phyloP scores from a whole-genome alignment of 2,888 invertebrate genomes.

The Strigamia crassipes region DNA sequence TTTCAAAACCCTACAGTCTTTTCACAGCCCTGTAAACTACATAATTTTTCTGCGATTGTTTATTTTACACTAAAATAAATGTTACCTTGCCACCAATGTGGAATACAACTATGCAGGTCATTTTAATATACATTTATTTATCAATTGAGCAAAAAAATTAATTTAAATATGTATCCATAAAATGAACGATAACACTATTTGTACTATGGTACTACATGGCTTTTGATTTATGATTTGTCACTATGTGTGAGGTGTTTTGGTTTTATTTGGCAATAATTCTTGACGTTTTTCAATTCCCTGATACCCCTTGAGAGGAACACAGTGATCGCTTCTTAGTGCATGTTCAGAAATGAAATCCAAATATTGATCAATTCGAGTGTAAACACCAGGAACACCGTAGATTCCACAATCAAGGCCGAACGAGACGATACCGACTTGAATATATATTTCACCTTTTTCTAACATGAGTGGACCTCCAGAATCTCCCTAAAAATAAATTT shows the following conservation, averaged over 20 bases:
- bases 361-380: constrained; percentile 44
- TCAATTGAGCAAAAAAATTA: not conserved
- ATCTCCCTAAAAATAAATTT: constrained; percentile 36
- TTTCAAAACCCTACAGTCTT: too few relatives aligned
- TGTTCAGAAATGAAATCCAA: constrained; percentile 44
- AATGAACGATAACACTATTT: too few relatives aligned
- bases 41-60: too few relatives aligned
- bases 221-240: too few relatives aligned
- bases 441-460: not conserved
- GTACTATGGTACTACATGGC: too few relatives aligned
- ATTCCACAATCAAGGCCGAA: constrained; percentile 47
- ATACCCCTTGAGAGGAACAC: constrained; percentile 41
- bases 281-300: not conserved
- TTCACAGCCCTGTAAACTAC: too few relatives aligned
- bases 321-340: constrained; percentile 24
- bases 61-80: too few relatives aligned
- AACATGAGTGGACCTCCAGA: constrained; percentile 46
- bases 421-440: constrained; percentile 44
- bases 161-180: not conserved
- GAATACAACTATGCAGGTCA: too few relatives aligned
- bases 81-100: too few relatives aligned
- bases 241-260: not conserved
- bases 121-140: too few relatives aligned
- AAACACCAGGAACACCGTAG: constrained; percentile 43
- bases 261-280: not conserved